Evolutionary conservation across 2,888 invertebrate species (phyloP).

Genomic region (Germaria angustata): DNA sequence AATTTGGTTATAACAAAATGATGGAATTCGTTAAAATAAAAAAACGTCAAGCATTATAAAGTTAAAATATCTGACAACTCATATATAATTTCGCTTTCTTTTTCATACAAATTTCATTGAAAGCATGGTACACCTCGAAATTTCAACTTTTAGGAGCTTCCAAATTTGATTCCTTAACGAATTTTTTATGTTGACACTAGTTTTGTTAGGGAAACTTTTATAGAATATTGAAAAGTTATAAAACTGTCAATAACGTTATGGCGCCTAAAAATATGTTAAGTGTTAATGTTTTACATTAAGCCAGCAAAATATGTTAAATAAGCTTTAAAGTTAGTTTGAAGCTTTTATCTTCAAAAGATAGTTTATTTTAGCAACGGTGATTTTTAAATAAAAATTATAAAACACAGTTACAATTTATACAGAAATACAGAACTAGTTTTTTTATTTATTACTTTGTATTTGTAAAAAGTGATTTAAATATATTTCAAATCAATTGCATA

Average conservation of each 20-base stretch:
- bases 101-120: too few species aligned
- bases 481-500: conserved; percentile 50
- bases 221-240: background rate
- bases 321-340: background rate
- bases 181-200: background rate
- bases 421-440: too few species aligned
- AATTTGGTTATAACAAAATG: too few species aligned
- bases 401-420: background rate
- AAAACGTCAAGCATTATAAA: too few species aligned
- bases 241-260: conserved; percentile 43
- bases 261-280: conserved; percentile 56
- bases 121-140: too few species aligned
- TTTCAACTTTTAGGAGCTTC: background rate
- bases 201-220: background rate
- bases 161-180: conserved; percentile 8
- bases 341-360: conserved; percentile 8
- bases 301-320: background rate
- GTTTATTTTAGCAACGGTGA: background rate
- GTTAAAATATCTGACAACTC: too few species aligned
- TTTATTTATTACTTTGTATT: too few species aligned
- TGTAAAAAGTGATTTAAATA: background rate
- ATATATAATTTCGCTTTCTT: too few species aligned
- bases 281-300: background rate
- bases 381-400: background rate
- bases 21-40: too few species aligned